These are phyloP conservation scores for Papilio gigon DNA, from an alignment of 2,888 invertebrate genomes.

Conservation along the genomic window DNA sequence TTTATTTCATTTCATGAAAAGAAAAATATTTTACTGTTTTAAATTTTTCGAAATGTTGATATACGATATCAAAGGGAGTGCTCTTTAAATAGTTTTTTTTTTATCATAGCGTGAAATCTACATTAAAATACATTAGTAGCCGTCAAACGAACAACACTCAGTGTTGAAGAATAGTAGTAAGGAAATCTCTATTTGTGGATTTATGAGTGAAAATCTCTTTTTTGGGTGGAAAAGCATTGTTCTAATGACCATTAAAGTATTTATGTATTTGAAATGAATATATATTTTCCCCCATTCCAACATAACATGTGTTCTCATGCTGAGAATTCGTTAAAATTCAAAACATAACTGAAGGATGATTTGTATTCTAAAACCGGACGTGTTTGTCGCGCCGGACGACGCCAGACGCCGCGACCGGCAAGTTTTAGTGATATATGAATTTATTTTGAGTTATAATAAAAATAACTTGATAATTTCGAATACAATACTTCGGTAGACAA, in stretches of 20 bases:
- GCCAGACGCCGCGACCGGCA: not conserved
- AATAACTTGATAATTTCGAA: not conserved
- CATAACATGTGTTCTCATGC: not conserved
- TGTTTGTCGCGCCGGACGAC: conserved; percentile 5
- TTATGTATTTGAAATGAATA: not conserved
- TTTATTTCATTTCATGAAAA: not conserved
- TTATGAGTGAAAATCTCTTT: too few species aligned
- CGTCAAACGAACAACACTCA: too few species aligned
- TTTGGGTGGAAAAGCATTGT: too few species aligned
- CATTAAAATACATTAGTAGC: too few species aligned
- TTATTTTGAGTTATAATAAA: not conserved
- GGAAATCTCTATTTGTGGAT: too few species aligned
- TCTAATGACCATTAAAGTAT: too few species aligned
- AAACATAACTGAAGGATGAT: conserved; percentile 12
- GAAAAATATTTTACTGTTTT: not conserved
- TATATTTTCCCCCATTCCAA: conserved; percentile 2
- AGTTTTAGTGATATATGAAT: not conserved
- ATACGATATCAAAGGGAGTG: conserved; percentile 23
- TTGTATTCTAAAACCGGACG: conserved; percentile 24
- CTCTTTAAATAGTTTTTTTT: too few species aligned
- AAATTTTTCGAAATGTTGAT: not conserved
- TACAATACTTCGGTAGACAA: too few species aligned
- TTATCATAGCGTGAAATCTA: too few species aligned
- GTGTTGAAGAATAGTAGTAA: too few species aligned
- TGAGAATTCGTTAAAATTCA: conserved; percentile 26